These are phyloP conservation scores for Callocephalon fimbriatum DNA, from an alignment of 2,113 vertebrate genomes.

Conservation along the genomic window DNA sequence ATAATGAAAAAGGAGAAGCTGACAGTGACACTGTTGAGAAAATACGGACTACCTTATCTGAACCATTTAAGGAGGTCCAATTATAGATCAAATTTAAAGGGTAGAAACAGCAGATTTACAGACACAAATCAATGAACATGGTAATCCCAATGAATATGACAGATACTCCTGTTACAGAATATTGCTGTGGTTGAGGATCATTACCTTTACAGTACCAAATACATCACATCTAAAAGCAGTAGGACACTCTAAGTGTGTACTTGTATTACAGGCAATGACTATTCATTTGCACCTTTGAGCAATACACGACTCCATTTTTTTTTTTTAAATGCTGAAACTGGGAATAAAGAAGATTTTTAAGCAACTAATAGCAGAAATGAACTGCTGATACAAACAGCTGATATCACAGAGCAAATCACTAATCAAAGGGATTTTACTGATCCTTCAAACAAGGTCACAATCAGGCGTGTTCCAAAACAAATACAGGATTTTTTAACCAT, in stretches of 20 bases:
- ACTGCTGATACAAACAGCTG: slow-evolving; percentile 34
- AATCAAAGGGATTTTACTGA: not conserved
- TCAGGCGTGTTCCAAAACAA: not conserved
- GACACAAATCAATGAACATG: slow-evolving; percentile 95
- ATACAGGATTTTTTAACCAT: not conserved
- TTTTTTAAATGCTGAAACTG: slow-evolving; percentile 46
- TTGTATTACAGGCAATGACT: slow-evolving; percentile 78
- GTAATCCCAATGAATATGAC: slow-evolving; percentile 93
- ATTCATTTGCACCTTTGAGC: slow-evolving; percentile 77
- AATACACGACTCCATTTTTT: slow-evolving; percentile 43
- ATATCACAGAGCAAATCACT: not conserved
- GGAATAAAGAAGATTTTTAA: slow-evolving; percentile 56
- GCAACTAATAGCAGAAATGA: slow-evolving; percentile 22
- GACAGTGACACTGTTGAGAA: slow-evolving; percentile 86
- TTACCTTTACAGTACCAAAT: slow-evolving; percentile 89
- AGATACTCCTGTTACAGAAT: slow-evolving; percentile 90
- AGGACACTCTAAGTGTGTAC: slow-evolving; percentile 73
- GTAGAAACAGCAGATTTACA: slow-evolving; percentile 89
- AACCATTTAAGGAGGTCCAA: slow-evolving; percentile 96
- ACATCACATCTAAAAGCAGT: slow-evolving; percentile 85
- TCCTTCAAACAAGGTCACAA: slow-evolving; percentile 27
- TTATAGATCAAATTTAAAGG: slow-evolving; percentile 90
- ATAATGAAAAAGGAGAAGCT: slow-evolving; percentile 95
- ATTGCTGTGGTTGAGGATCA: slow-evolving; percentile 87
- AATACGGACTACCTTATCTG: slow-evolving; percentile 90